Percentiles rank a stretch among this genome's conserved stretches.
Evolutionary conservation across 2,113 vertebrate species (phyloP).

Genomic region (Electrona antarctica): DNA sequence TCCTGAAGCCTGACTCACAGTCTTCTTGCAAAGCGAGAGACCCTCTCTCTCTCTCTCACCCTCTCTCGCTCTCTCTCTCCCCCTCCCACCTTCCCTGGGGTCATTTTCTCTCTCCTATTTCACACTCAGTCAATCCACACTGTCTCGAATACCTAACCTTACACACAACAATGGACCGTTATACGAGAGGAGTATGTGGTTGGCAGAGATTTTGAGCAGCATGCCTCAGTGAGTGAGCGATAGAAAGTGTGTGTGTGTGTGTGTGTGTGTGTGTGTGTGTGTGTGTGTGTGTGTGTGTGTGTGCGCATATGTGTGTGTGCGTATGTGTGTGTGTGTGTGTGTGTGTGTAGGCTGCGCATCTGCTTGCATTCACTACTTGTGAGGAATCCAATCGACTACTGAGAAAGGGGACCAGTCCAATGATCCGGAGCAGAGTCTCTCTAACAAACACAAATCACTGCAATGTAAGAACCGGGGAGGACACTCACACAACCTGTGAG

Average conservation of each 20-base stretch:
- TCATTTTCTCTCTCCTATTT: conserved; percentile 12
- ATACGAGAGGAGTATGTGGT: conserved; percentile 2
- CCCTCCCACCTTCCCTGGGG: neutral
- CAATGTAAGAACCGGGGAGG: too few species aligned
- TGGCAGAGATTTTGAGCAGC: neutral
- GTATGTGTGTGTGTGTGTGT: neutral
- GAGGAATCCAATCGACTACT: too few species aligned
- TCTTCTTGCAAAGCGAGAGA: neutral
- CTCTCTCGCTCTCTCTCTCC: neutral
- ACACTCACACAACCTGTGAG: too few species aligned
- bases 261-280: neutral
- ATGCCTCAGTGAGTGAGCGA: neutral
- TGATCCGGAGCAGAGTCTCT: too few species aligned
- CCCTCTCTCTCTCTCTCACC: neutral
- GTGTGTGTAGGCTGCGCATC: neutral
- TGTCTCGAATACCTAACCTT: conserved; percentile 1
- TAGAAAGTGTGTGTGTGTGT: neutral
- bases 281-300: too few species aligned
- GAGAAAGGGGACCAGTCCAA: too few species aligned
- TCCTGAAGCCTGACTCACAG: neutral
- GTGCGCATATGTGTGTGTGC: neutral
- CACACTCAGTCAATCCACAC: neutral
- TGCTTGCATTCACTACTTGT: too few species aligned
- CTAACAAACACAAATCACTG: too few species aligned
- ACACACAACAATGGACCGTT: neutral